Evolutionary conservation across 2,797 vertebrate genomes (phyloP).

Genomic region (Sebastes flavidus): DNA sequence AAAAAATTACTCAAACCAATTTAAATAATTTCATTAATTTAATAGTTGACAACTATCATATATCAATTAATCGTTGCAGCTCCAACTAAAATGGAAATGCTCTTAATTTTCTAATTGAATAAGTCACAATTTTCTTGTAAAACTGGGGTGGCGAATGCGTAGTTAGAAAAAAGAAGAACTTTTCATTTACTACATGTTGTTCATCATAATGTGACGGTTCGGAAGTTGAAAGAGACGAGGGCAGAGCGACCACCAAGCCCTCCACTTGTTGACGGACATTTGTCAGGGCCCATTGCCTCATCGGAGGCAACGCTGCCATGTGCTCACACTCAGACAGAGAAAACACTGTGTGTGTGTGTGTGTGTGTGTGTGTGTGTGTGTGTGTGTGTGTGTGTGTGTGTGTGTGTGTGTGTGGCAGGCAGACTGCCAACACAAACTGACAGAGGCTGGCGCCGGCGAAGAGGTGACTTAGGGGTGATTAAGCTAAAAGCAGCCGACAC

Average conservation of each 20-base stretch:
- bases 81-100: neutral
- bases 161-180: neutral
- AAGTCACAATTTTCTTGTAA: neutral
- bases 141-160: rapidly evolving
- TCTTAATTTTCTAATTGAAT: neutral
- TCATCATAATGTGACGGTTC: too few species aligned
- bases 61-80: too few species aligned
- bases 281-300: slow-evolving; percentile 61
- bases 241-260: slow-evolving; percentile 36
- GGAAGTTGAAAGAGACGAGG: neutral
- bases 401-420: slow-evolving; percentile 36
- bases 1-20: too few species aligned
- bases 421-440: slow-evolving; percentile 71
- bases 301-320: slow-evolving; percentile 49
- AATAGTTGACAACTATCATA: too few species aligned
- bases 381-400: slow-evolving; percentile 18
- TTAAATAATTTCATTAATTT: too few species aligned
- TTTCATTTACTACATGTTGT: neutral
- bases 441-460: slow-evolving; percentile 57
- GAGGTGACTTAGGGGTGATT: slow-evolving; percentile 74
- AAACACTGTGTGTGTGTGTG: slow-evolving; percentile 7
- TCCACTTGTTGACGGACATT: slow-evolving; percentile 60
- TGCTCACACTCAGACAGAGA: slow-evolving; percentile 43
- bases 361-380: slow-evolving; percentile 15
- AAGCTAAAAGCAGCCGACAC: slow-evolving; percentile 64